These are phyloP conservation scores for Pangasius krempfi DNA, from an alignment of 2,797 vertebrate genomes.

Conservation along the genomic window DNA sequence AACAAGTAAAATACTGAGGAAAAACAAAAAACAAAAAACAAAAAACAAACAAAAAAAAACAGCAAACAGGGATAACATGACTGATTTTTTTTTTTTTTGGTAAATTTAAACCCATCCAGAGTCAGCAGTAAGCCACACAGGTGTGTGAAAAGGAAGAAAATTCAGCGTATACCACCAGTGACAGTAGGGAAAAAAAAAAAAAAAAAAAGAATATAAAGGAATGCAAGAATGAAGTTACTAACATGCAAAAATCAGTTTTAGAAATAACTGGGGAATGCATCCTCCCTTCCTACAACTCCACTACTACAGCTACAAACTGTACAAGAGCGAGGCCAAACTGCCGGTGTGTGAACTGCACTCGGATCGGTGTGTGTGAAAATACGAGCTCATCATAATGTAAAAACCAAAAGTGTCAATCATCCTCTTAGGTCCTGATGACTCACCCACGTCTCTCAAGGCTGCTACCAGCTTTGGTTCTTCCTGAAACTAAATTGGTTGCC, in stretches of 20 bases:
- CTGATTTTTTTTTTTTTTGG: slow-evolving; percentile 20
- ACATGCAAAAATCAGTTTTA: slow-evolving; percentile 32
- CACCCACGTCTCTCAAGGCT: slow-evolving; percentile 32
- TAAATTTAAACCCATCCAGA: slow-evolving; percentile 28
- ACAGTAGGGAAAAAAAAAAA: neutral
- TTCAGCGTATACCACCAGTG: slow-evolving; percentile 24
- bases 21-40: no score
- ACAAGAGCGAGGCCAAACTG: slow-evolving; percentile 34
- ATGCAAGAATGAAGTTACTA: slow-evolving; percentile 41
- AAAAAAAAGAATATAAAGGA: slow-evolving; percentile 38
- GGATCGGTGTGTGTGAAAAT: slow-evolving; percentile 15
- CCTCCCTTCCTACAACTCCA: slow-evolving; percentile 52
- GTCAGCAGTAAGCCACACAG: slow-evolving; percentile 19
- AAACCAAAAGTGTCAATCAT: slow-evolving; percentile 11
- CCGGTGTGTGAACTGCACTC: slow-evolving; percentile 29
- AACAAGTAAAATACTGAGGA: slow-evolving; percentile 60
- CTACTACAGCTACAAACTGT: slow-evolving; percentile 32
- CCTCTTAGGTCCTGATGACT: slow-evolving; percentile 28
- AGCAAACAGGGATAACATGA: slow-evolving; percentile 39
- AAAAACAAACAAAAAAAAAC: neutral
- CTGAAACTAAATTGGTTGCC: slow-evolving; percentile 58
- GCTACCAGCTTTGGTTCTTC: slow-evolving; percentile 64
- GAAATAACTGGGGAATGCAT: slow-evolving; percentile 53
- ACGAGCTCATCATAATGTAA: slow-evolving; percentile 23
- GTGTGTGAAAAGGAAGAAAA: slow-evolving; percentile 9